Percentiles rank a stretch among this genome's conserved stretches.
These are phyloP conservation scores for Heliconius cydno DNA, from an alignment of 2,888 invertebrate species.

Conservation along the genomic window DNA sequence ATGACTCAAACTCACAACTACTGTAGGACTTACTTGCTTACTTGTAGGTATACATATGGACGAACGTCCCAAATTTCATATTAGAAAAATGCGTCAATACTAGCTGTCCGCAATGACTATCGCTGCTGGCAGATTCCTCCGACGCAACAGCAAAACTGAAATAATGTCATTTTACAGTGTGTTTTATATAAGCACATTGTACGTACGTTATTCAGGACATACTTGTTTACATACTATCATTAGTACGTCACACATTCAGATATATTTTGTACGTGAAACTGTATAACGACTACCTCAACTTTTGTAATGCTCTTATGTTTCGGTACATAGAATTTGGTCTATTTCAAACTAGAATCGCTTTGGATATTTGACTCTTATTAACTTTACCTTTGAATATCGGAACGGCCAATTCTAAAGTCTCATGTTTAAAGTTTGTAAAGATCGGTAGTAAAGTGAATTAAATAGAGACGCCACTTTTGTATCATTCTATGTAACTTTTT, in stretches of 20 bases:
- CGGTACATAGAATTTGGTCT: background rate
- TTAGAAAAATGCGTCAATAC: constrained; percentile 65
- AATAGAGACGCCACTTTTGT: background rate
- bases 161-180: constrained; percentile 56
- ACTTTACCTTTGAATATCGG: background rate
- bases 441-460: background rate
- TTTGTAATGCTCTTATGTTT: background rate
- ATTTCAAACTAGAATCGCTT: background rate
- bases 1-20: background rate
- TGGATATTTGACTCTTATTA: background rate
- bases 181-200: constrained; percentile 54
- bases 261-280: constrained; percentile 2
- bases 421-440: background rate
- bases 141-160: constrained; percentile 74
- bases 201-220: constrained; percentile 66
- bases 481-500: too few species aligned
- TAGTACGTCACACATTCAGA: constrained; percentile 9
- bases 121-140: constrained; percentile 73
- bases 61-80: background rate
- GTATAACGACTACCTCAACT: background rate
- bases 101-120: constrained; percentile 69
- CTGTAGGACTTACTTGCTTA: background rate
- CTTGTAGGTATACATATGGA: background rate
- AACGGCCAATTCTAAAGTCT: background rate
- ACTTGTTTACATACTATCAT: constrained; percentile 17